Percentiles rank a stretch among this genome's conserved stretches.
Conservation (phyloP, 2,888 invertebrate genomes). For the Rhabditoides inermis region DNA sequence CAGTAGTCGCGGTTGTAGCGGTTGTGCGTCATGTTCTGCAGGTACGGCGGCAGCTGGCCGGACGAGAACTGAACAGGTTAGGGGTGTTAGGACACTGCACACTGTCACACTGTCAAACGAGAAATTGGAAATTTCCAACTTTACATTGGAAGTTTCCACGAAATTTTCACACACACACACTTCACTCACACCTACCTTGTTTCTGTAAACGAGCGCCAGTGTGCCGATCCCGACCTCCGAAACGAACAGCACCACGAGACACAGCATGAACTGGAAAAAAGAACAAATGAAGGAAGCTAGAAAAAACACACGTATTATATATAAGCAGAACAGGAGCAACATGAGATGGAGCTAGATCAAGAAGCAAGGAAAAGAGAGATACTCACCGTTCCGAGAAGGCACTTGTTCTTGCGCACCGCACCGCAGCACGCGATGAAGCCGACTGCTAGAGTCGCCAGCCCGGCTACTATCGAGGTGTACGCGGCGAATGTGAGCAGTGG, state of each 20-base stretch:
- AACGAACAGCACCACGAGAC: constrained; percentile 26
- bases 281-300: not conserved
- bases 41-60: constrained; percentile 34
- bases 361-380: not conserved
- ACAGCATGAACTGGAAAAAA: constrained; percentile 31
- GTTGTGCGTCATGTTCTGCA: constrained; percentile 41
- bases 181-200: constrained; percentile 38
- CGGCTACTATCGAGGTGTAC: constrained; percentile 31
- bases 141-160: too few species aligned
- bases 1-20: constrained; percentile 49
- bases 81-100: too few species aligned
- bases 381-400: constrained; percentile 39
- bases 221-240: constrained; percentile 36
- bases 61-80: constrained; percentile 32
- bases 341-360: too few species aligned
- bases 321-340: too few species aligned
- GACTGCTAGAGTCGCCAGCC: constrained; percentile 35
- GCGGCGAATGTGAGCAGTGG: constrained; percentile 41
- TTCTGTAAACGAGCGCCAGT: constrained; percentile 30
- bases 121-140: too few species aligned
- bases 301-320: not conserved
- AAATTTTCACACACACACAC: too few species aligned
- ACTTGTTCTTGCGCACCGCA: constrained; percentile 37
- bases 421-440: constrained; percentile 48
- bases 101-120: not conserved